Conservation (phyloP, 2,888 invertebrate genomes). For the Drosophila affinis region DNA sequence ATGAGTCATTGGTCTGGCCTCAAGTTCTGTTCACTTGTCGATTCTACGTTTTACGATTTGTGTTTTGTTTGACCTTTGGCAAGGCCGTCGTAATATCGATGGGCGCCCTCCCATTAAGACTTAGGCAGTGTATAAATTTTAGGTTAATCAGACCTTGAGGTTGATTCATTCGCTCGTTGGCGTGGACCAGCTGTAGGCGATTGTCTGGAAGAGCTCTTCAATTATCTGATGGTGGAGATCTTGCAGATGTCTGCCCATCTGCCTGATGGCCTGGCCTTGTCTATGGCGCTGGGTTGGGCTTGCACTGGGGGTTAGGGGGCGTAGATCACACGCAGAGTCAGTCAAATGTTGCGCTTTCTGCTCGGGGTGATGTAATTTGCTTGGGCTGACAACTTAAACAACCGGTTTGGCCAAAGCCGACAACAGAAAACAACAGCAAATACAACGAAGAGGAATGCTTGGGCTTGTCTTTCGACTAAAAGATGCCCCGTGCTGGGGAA, state of each 20-base stretch:
- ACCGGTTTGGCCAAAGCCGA: constrained; percentile 63
- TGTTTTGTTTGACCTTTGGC: constrained; percentile 25
- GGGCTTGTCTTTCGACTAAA: not conserved
- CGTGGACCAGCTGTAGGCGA: not conserved
- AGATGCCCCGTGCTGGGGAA: not conserved
- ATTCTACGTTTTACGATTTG: not conserved
- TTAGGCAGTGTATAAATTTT: constrained; percentile 19
- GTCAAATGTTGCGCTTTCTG: constrained; percentile 41
- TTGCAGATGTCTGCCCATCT: constrained; percentile 53
- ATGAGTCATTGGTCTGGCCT: constrained; percentile 28
- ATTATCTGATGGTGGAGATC: constrained; percentile 44
- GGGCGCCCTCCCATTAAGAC: constrained; percentile 14
- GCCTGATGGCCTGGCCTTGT: constrained; percentile 15
- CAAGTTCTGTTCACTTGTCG: constrained; percentile 21
- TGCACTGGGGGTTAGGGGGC: constrained; percentile 23
- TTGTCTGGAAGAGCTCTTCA: constrained; percentile 13
- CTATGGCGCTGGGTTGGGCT: not conserved
- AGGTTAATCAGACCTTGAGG: constrained; percentile 46
- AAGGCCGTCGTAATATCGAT: constrained; percentile 37
- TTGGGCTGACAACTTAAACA: constrained; percentile 58
- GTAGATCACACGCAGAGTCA: constrained; percentile 33
- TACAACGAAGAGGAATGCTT: not conserved
- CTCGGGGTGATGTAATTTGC: constrained; percentile 71
- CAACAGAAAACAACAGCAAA: constrained; percentile 32
- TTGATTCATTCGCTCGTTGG: constrained; percentile 1